Evolutionary conservation across 2,797 vertebrate species (phyloP), one percentile per base, ranked within the genome.

Genomic region (Aldrovandia affinis): DNA sequence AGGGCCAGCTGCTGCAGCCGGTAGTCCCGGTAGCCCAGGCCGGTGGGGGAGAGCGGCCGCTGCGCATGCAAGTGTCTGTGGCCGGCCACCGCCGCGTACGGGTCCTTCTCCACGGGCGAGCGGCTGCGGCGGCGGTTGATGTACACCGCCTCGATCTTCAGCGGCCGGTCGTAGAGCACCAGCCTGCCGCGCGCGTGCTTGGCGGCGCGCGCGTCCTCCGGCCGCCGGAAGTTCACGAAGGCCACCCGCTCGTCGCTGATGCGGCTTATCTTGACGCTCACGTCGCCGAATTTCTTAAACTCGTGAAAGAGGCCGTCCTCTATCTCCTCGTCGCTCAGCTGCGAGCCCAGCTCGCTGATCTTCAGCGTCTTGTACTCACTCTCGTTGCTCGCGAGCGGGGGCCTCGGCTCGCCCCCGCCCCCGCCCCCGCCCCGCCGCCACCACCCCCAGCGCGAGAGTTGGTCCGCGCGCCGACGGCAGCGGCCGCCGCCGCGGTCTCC

Each of bases 281-380:
- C 98, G 39, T 99, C 98, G 0, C 98, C 98, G 47, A 99, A 99
- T 88, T 98, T 98, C 73, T 99, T 99, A 85, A 99, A 99, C 89
- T 99, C 98, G 25, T 99, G 98, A 86, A 99, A 99, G 0, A 99
- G 96, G 14, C 98, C 98, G 81, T 99, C 98, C 89, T 99, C 98
- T n/a, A 99, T 96, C 57, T 98, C 98, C 78, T 99, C 98, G 86
- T 99, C 98, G 86, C 97, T 98, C 87, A 99, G 90, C 90, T 97
- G 98, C 1, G 97, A 97, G 86, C 98, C 98, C 85, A 99, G 91
- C 90, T 99, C 98, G 92, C 98, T 99, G 83, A 99, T 99, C 92
- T 98, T 98, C 14, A 99, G 95, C 0, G 98, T 98, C 92, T 99
- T 99, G 95, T 99, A 98, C 94, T 97, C 96, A 88, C 94, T 95